phyloP scores from a whole-genome alignment of 2,888 invertebrate genomes.

The Hymenopus coronatus region DNA sequence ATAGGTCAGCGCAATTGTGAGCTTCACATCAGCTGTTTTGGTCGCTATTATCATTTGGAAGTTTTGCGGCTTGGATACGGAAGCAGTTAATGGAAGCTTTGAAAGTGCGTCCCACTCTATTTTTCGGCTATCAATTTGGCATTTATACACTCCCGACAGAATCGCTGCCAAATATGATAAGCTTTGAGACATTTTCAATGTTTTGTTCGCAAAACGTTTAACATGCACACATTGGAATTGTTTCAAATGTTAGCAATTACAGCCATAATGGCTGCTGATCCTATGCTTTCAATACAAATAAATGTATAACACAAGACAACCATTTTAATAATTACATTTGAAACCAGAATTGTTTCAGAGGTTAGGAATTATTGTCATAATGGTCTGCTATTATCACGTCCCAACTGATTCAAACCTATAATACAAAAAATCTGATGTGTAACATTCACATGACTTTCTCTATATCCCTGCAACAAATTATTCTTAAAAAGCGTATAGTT shows the following conservation, averaged over 20 bases:
- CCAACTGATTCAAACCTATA: too few relatives aligned
- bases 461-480: too few relatives aligned
- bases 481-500: too few relatives aligned
- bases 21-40: not conserved
- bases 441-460: too few relatives aligned
- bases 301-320: too few relatives aligned
- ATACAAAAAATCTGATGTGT: too few relatives aligned
- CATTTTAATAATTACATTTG: too few relatives aligned
- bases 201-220: not conserved
- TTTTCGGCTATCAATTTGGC: not conserved
- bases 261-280: too few relatives aligned
- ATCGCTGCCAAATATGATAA: not conserved
- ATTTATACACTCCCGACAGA: not conserved
- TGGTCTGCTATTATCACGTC: too few relatives aligned
- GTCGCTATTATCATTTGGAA: not conserved
- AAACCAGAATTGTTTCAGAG: too few relatives aligned
- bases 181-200: not conserved
- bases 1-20: not conserved
- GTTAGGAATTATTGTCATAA: too few relatives aligned
- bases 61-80: not conserved
- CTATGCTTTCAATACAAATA: too few relatives aligned
- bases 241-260: not conserved
- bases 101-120: not conserved
- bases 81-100: not conserved
- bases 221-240: not conserved